These are phyloP conservation scores for Scaptomyza reducta DNA, from an alignment of 2,888 invertebrate species.

Conservation along the genomic window DNA sequence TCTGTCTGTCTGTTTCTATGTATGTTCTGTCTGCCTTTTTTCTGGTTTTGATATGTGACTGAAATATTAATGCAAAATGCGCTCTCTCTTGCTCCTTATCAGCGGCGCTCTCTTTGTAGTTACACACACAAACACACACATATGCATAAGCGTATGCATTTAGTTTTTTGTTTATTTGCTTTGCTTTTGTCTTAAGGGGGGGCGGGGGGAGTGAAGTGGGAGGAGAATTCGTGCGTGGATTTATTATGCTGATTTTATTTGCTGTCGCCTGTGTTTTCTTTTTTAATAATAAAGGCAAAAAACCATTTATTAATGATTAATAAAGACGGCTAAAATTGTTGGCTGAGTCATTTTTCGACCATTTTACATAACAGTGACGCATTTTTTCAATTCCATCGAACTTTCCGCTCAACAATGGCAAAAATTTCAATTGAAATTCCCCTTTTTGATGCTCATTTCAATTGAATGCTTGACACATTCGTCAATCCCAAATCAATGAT, in stretches of 20 bases:
- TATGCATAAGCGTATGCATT: constrained; percentile 6
- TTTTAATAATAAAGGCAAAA: constrained; percentile 59
- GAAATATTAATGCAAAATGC: constrained; percentile 70
- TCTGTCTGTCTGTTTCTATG: constrained; percentile 41
- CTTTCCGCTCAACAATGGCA: constrained; percentile 3
- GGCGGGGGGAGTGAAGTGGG: not conserved
- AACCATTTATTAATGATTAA: constrained; percentile 65
- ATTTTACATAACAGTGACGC: constrained; percentile 17
- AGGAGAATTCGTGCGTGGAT: constrained; percentile 41
- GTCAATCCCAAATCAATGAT: constrained; percentile 53
- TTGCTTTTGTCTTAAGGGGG: constrained; percentile 22
- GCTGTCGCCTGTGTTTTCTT: constrained; percentile 56
- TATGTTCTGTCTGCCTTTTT: constrained; percentile 47
- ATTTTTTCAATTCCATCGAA: constrained; percentile 24
- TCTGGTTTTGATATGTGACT: constrained; percentile 72
- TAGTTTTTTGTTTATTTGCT: constrained; percentile 32
- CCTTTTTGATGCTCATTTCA: not conserved
- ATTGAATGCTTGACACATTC: constrained; percentile 50
- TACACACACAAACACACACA: constrained; percentile 3
- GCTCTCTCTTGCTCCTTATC: constrained; percentile 31
- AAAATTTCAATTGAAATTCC: not conserved
- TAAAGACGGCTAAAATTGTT: constrained; percentile 36
- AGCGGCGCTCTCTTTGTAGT: constrained; percentile 46
- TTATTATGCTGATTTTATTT: constrained; percentile 68
- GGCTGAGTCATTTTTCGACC: constrained; percentile 51